A percentile compares a stretch with the other conserved stretches of the same genome.
These are phyloP conservation scores for Echeneis naucrates DNA, from an alignment of 2,797 vertebrate genomes.

Conservation along the genomic window DNA sequence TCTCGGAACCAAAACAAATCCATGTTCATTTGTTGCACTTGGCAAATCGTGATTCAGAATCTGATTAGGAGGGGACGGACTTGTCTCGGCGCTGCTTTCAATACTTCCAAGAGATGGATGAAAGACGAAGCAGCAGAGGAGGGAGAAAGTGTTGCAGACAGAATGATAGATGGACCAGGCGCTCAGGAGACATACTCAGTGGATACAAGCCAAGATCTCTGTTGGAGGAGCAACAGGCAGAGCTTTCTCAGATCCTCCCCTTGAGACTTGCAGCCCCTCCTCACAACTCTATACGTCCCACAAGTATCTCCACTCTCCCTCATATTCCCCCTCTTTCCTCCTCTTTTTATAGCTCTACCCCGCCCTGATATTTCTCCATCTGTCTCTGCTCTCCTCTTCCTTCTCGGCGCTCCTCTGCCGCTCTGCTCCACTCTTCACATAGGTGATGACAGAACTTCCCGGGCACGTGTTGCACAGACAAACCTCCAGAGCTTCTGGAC, in stretches of 20 bases:
- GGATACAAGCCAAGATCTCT: slow-evolving; percentile 66
- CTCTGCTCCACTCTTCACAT: slow-evolving; percentile 50
- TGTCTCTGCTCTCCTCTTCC: slow-evolving; percentile 60
- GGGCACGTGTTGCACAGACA: slow-evolving; percentile 74
- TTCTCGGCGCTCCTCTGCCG: slow-evolving; percentile 29
- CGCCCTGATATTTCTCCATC: slow-evolving; percentile 62
- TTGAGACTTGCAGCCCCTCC: slow-evolving; percentile 39
- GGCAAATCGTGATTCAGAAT: slow-evolving; percentile 44
- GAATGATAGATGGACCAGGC: slow-evolving; percentile 71
- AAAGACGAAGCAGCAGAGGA: slow-evolving; percentile 34
- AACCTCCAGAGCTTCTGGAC: slow-evolving; percentile 56
- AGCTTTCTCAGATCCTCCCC: slow-evolving; percentile 62
- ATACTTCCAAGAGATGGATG: slow-evolving; percentile 61
- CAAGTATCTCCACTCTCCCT: slow-evolving; percentile 32
- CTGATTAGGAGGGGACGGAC: slow-evolving; percentile 45
- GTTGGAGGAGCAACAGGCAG: slow-evolving; percentile 59
- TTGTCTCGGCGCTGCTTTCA: slow-evolving; percentile 58
- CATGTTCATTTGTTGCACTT: slow-evolving; percentile 54
- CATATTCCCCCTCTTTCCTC: slow-evolving; percentile 33
- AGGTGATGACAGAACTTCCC: slow-evolving; percentile 75
- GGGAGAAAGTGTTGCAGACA: slow-evolving; percentile 58
- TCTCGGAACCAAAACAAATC: slow-evolving; percentile 43
- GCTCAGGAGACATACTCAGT: slow-evolving; percentile 64
- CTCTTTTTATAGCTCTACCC: slow-evolving; percentile 66
- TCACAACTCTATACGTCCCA: slow-evolving; percentile 11